Conservation (phyloP, 2,113 vertebrate species). For the Laticauda colubrina region DNA sequence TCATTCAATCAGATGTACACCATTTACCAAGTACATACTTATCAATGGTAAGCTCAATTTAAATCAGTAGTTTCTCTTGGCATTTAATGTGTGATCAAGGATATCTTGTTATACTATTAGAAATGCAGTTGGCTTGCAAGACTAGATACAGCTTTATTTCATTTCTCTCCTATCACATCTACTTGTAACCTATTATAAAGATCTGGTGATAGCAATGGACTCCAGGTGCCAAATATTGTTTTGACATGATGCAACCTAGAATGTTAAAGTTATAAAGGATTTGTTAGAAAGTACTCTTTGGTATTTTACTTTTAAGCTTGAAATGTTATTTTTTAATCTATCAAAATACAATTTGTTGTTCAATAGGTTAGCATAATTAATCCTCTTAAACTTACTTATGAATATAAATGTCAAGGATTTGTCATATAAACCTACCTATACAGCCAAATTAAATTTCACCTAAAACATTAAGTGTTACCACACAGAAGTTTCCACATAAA, state of each 20-base stretch:
- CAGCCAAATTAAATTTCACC: not conserved
- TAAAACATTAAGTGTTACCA: not conserved
- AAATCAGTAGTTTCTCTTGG: not conserved
- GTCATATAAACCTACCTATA: not conserved
- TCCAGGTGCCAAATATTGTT: not conserved
- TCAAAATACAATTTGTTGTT: not conserved
- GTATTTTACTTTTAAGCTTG: not conserved
- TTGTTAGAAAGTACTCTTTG: not conserved
- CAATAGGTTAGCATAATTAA: not conserved
- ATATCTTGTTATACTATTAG: not conserved
- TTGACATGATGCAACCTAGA: not conserved
- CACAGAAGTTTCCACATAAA: not conserved
- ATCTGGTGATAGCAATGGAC: not conserved
- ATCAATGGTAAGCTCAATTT: not conserved
- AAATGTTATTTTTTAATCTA: not conserved
- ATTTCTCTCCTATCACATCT: not conserved
- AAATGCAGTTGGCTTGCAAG: not conserved
- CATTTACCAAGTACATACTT: not conserved
- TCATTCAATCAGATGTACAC: not conserved
- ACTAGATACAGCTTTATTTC: not conserved
- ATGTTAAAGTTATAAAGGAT: not conserved
- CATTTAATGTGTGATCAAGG: not conserved
- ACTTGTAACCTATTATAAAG: not conserved
- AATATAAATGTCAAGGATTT: not conserved
- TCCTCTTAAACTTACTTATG: not conserved